A percentile compares a stretch with the other conserved stretches of the same genome.
These are phyloP conservation scores for fruit fly (Drosophila melanogaster) DNA, from an alignment of 1,140 invertebrate species.

Conservation along the genomic window Release_6_plus_ISO1_MT NT_033777.3:4748001-4748500, in stretches of 20 bases:
- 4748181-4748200: too few species aligned
- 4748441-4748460: constrained; percentile 26
- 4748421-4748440: constrained; percentile 63
- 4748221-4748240: not conserved
- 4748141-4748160: not conserved
- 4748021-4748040: constrained; percentile 10
- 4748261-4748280: constrained; percentile 27
- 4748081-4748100: constrained; percentile 3
- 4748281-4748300: constrained; percentile 55
- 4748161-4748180: not conserved
- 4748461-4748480: not conserved
- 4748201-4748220: too few species aligned
- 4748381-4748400: not conserved
- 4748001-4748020: constrained; percentile 24
- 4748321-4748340: not conserved
- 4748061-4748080: constrained; percentile 14
- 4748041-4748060: constrained; percentile 64
- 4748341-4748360: constrained; percentile 50
- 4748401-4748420: constrained; percentile 16
- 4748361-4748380: constrained; percentile 3
- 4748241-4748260: not conserved
- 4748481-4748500: constrained; percentile 40
- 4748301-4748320: constrained; percentile 4
- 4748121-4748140: constrained; percentile 52
- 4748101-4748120: constrained; percentile 9